Conservation (phyloP, 2,888 invertebrate species). For the Biston betularia region DNA sequence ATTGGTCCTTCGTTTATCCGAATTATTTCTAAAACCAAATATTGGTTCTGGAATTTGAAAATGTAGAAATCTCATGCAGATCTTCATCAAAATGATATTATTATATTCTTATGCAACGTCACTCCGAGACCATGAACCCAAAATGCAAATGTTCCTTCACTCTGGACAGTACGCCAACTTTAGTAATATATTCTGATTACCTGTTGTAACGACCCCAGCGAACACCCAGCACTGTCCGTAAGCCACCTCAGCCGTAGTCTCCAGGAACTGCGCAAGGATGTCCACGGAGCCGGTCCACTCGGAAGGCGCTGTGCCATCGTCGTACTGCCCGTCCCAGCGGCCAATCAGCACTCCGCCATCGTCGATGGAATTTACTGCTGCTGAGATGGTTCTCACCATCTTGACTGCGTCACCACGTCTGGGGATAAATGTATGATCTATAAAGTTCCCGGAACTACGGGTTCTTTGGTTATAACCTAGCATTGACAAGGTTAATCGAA, state of each 20-base stretch:
- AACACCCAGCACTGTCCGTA: conserved; percentile 97
- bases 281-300: conserved; percentile 93
- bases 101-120: no score
- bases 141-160: no score
- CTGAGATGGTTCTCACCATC: conserved; percentile 89
- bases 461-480: not conserved
- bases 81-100: no score
- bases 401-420: conserved; percentile 90
- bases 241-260: conserved; percentile 88
- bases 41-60: no score
- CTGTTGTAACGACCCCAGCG: conserved; percentile 92
- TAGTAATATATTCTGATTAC: no score
- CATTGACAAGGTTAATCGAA: no score
- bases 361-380: conserved; percentile 91
- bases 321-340: conserved; percentile 91
- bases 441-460: not conserved
- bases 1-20: no score
- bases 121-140: no score
- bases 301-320: conserved; percentile 91
- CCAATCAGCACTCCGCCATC: conserved; percentile 90
- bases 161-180: no score
- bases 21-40: no score
- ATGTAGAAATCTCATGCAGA: no score
- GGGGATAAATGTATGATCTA: conserved; percentile 10
- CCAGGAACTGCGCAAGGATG: conserved; percentile 90